Base-by-base conservation (phyloP, 2,797 vertebrate genomes). In the Esox lucius region DNA sequence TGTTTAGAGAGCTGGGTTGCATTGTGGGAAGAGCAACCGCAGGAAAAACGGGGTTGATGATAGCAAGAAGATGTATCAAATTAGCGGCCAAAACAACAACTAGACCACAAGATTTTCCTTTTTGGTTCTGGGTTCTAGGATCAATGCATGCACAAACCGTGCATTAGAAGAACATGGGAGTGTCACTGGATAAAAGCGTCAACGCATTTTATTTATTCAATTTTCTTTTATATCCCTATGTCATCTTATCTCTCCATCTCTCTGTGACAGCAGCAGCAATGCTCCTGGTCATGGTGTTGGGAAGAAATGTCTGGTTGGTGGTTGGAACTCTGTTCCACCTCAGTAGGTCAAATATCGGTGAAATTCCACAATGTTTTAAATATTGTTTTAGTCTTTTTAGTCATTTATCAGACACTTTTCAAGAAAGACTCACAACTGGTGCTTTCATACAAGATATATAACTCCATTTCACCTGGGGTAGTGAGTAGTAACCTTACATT, bases 271-370 rank as follows among this genome's bases (percentile, higher is more conserved):
- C 48, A 71, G 42, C 46, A 66, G 22, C 62, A 12, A 33, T n/a
- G 67, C 69, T 6, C 48, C 72, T 77, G 46, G 51, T 28, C 42
- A 73, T 77, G 74, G 77, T 70, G 77, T 56, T 8, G 51, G 8
- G 19, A 19, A 56, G 0, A n/a, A 46, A 66, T 69, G 88, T 86
- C 87, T 91, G 89, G 81, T 78, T 85, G 86, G 83, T 74, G 68
- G 87, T 88, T 85, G 76, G 73, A 68, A 76, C 80, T 89, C 90
- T 85, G 85, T 78, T 83, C 80, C 16, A 78, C 87, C 78, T 84
- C 78, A 80, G 31, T 78, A 88, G 71, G 80, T 81, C 78, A 85
- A 86, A 88, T 75, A 83, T 82, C 80, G 84, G 65, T 80, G 86
- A 70, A 70, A 79, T 85, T 89, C 79, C 81, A 84, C 87, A 80